Percentiles rank a stretch among this genome's conserved stretches.
phyloP scores from a whole-genome alignment of 2,888 invertebrate genomes.

The Apodemia zela region DNA sequence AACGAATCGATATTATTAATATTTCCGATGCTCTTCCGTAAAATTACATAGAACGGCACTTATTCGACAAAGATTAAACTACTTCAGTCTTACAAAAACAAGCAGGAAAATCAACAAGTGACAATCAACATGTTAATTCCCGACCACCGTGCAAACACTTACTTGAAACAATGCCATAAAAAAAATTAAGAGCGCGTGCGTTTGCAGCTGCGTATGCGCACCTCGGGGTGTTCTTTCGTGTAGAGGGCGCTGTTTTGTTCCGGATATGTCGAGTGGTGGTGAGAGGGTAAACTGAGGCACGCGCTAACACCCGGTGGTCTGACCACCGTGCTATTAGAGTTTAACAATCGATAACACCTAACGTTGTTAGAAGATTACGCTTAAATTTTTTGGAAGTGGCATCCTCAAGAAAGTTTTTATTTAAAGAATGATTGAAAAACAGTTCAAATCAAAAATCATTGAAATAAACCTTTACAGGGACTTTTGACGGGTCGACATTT shows the following conservation, averaged over 20 bases:
- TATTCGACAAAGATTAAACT: background rate
- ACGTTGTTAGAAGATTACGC: too few relatives aligned
- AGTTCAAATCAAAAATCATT: too few relatives aligned
- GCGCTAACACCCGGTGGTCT: constrained; percentile 51
- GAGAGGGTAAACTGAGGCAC: constrained; percentile 58
- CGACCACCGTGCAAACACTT: constrained; percentile 21
- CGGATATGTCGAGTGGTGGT: constrained; percentile 38
- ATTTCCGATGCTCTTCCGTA: background rate
- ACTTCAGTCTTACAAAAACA: constrained; percentile 23
- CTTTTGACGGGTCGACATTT: too few relatives aligned
- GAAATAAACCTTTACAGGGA: too few relatives aligned
- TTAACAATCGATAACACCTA: background rate
- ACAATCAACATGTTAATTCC: constrained; percentile 33
- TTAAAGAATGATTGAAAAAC: too few relatives aligned
- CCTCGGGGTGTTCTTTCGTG: constrained; percentile 23
- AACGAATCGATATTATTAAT: background rate
- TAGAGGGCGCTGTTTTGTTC: constrained; percentile 20
- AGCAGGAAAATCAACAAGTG: constrained; percentile 59
- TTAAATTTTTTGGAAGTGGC: too few relatives aligned
- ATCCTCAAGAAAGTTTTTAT: too few relatives aligned
- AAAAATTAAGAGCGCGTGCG: constrained; percentile 65
- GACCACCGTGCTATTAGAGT: constrained; percentile 38
- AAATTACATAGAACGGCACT: background rate
- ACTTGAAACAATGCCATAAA: constrained; percentile 11
- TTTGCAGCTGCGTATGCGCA: constrained; percentile 56